Percentiles rank a stretch among this genome's conserved stretches.
phyloP scores from a whole-genome alignment of 2,888 invertebrate species.

The Mellilla xanthometata region DNA sequence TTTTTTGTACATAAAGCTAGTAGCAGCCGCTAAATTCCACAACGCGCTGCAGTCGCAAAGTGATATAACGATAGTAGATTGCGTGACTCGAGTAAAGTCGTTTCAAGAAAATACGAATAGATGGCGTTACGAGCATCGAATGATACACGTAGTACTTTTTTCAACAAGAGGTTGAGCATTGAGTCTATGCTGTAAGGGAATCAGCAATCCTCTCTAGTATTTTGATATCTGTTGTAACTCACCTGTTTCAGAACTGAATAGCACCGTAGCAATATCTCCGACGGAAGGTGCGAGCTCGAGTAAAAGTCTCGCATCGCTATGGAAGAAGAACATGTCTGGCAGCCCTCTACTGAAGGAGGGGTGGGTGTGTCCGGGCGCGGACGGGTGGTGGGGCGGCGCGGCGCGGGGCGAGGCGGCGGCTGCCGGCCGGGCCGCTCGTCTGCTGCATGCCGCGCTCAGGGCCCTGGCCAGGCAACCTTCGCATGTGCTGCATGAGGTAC shows the following conservation, averaged over 20 bases:
- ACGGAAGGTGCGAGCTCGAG: conserved; percentile 82
- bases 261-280: conserved; percentile 44
- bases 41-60: too few relatives aligned
- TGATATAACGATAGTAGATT: too few relatives aligned
- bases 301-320: conserved; percentile 87
- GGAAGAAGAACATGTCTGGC: conserved; percentile 90
- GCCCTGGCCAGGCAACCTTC: conserved; percentile 17
- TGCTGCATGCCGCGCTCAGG: conserved; percentile 49
- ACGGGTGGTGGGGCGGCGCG: conserved; percentile 64
- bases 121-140: too few relatives aligned
- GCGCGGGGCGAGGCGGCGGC: conserved; percentile 53
- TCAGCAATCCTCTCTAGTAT: too few relatives aligned
- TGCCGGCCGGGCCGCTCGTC: conserved; percentile 47
- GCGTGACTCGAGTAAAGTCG: too few relatives aligned
- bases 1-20: too few relatives aligned
- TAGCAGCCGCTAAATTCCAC: too few relatives aligned
- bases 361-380: conserved; percentile 8
- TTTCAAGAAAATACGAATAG: too few relatives aligned
- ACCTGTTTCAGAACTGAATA: conserved; percentile 52
- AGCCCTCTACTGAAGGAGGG: conserved; percentile 61
- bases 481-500: conserved; percentile 38
- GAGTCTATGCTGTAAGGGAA: too few relatives aligned
- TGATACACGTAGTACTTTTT: too few relatives aligned
- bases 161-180: too few relatives aligned
- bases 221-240: too few relatives aligned